These are phyloP conservation scores for Cantharis lateralis DNA, from an alignment of 2,888 invertebrate genomes.

Conservation along the genomic window DNA sequence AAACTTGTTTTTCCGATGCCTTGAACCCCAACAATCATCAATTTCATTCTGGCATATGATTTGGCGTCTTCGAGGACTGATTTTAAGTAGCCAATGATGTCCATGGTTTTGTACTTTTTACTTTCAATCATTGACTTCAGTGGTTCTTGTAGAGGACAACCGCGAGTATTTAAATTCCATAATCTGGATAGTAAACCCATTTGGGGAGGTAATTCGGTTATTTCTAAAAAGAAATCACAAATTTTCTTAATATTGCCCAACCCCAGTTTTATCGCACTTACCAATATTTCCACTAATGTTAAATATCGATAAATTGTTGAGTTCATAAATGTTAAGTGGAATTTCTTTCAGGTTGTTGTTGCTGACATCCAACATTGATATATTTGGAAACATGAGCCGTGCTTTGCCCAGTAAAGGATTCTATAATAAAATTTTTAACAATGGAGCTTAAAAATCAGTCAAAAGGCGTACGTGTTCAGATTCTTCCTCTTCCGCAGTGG, in stretches of 20 bases:
- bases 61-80: constrained; percentile 87
- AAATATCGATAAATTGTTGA: constrained; percentile 88
- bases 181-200: constrained; percentile 92
- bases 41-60: constrained; percentile 92
- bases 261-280: constrained; percentile 40
- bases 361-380: constrained; percentile 94
- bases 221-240: constrained; percentile 59
- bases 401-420: constrained; percentile 57
- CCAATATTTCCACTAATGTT: constrained; percentile 86
- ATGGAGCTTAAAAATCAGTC: background rate
- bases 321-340: constrained; percentile 82
- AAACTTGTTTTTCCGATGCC: constrained; percentile 88
- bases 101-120: constrained; percentile 94
- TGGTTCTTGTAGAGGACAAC: constrained; percentile 87
- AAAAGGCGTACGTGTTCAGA: constrained; percentile 63
- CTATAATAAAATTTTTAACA: constrained; percentile 6
- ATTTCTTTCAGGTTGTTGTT: constrained; percentile 81
- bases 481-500: constrained; percentile 62
- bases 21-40: constrained; percentile 95
- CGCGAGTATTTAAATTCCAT: constrained; percentile 93
- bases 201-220: constrained; percentile 89
- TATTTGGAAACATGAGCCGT: constrained; percentile 85
- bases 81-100: constrained; percentile 91
- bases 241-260: too few species aligned
- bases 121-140: constrained; percentile 88